Conservation (phyloP, 2,797 vertebrate genomes). For the Lepilemur septentrionalis region DNA sequence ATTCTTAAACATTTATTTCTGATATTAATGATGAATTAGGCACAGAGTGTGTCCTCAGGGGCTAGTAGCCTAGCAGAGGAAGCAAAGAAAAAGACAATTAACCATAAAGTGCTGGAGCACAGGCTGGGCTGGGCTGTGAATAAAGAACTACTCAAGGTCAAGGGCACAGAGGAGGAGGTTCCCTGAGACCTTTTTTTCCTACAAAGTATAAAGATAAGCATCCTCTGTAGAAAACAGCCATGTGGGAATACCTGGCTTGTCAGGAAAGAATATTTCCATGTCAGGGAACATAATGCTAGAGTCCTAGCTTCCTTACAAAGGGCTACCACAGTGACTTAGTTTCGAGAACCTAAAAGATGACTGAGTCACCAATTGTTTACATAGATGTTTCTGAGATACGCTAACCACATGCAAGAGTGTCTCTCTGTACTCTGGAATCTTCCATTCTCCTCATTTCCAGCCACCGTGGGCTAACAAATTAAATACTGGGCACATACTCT, state of each 20-base stretch:
- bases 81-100: not conserved
- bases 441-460: not conserved
- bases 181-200: not conserved
- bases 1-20: not conserved
- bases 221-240: not conserved
- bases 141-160: not conserved
- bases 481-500: not conserved
- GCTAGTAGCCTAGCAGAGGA: not conserved
- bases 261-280: not conserved
- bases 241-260: not conserved
- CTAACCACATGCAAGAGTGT: not conserved
- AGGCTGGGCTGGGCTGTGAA: too few relatives aligned
- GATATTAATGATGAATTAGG: not conserved
- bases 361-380: not conserved
- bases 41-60: not conserved
- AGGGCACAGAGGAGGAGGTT: not conserved
- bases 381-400: not conserved
- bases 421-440: not conserved
- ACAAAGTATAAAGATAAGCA: not conserved
- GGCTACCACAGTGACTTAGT: not conserved
- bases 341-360: not conserved
- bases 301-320: not conserved
- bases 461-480: not conserved
- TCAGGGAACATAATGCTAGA: not conserved
- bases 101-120: not conserved